Base-by-base conservation (phyloP, 2,797 vertebrate genomes). In the Notoglanidium macrostoma region DNA sequence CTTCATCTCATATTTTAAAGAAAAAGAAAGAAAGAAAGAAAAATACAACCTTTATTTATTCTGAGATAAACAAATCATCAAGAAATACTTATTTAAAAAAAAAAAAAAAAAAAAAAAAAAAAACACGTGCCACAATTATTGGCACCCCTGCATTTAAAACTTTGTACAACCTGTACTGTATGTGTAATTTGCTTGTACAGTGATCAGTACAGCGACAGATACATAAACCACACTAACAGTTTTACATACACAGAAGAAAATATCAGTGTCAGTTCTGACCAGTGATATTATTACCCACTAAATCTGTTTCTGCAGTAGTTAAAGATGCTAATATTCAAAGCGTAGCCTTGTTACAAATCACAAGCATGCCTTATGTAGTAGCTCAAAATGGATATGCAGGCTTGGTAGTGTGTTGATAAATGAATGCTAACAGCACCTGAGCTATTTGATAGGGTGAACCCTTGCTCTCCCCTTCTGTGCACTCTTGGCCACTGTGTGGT, bases 401-500 rank as follows among this genome's bases (percentile, higher is more conserved):
- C 40, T 82, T 26, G 19, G 17, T 83, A 83, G 46, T 8, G 0
- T 68, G 65, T 68, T 54, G 63, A 8, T 83, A 40, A 83, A 83
- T 83, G 44, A 65, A 83, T 67, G 61, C 80, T 67, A 88, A 78
- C 54, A 76, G 54, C 77, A 83, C 68, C 68, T 85, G 82, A 51
- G 72, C 57, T 72, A 49, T 86, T 49, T 77, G 44, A 61, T 32
- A 72, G 82, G 57, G 84, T 54, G 70, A 87, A 87, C 73, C 67
- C 46, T 57, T 77, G 29, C 51, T 83, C 63, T 83, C 29, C 49
- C 35, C 55, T 85, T 87, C 87, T 85, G 86, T 70, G 67, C 85
- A 82, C 67, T 65, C 44, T 51, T 70, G 83, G 73, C 63, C 80
- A 87, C 55, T 65, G 7, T 88, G 83, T 83, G 85, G 80, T 65